A percentile compares a stretch with the other conserved stretches of the same genome.
phyloP scores from a whole-genome alignment of 2,797 vertebrate genomes.

The Ctenochaetus hawaiiensis region DNA sequence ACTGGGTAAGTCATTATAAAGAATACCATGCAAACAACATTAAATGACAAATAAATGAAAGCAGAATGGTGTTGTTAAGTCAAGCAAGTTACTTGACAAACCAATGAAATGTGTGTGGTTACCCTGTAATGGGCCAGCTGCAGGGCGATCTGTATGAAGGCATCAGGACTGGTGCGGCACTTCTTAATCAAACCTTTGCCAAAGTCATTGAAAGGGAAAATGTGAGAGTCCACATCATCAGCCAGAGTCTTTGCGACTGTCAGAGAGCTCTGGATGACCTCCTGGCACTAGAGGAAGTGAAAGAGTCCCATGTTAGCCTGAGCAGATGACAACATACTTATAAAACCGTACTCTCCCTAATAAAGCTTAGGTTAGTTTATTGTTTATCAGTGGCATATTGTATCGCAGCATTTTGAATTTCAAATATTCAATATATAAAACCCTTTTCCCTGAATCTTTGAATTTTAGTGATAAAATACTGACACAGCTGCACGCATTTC shows the following conservation, averaged over 20 bases:
- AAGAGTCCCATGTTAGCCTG: slow-evolving; percentile 18
- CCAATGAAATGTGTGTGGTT: slow-evolving; percentile 11
- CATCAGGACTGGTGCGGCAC: slow-evolving; percentile 93
- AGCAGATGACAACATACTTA: not conserved
- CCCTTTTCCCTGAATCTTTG: not conserved
- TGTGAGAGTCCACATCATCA: slow-evolving; percentile 91
- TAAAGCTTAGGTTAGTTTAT: not conserved
- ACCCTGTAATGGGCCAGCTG: slow-evolving; percentile 97
- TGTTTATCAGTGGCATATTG: not conserved
- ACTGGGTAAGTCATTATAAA: not conserved
- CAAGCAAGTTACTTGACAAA: not conserved
- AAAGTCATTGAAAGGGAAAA: slow-evolving; percentile 90
- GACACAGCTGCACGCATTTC: slow-evolving; percentile 10
- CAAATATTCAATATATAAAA: not conserved
- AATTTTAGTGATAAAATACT: not conserved
- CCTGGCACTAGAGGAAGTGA: slow-evolving; percentile 87
- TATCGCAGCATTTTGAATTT: not conserved
- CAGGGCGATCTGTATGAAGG: slow-evolving; percentile 93
- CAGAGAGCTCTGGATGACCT: slow-evolving; percentile 88
- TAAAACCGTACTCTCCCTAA: not conserved
- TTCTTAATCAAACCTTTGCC: slow-evolving; percentile 97
- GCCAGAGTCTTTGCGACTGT: slow-evolving; percentile 87
- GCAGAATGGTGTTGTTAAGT: not conserved
- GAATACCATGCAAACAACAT: not conserved
- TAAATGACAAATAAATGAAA: not conserved